Evolutionary conservation across 2,888 invertebrate genomes (phyloP), one percentile per base, ranked within the genome.

Genomic region (Koerneria pararmatus): DNA sequence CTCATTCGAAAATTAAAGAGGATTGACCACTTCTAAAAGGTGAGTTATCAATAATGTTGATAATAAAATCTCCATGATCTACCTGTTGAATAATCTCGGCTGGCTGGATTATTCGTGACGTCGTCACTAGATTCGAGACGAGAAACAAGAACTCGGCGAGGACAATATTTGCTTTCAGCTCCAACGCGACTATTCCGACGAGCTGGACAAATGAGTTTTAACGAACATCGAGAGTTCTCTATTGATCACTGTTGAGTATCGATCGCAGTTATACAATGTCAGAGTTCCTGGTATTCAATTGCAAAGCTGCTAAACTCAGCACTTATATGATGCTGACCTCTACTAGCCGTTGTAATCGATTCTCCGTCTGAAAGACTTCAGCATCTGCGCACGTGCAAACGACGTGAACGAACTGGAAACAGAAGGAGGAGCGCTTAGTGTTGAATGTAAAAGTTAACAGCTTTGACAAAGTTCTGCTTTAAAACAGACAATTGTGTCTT

Each of bases 351-450:
- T 76, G 74, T 27, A 76, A 34, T 37, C 70, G 51, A 35, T 73
- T 60, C 53, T 72, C 73, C 8, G 66, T 11, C 19, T 66, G 64
- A 56, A 80, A 79, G 1, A 80, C 59, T 22, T 67, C 57, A 2
- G 76, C 73, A 64, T 80, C 80, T 3, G 77, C 75, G 65, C 78
- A 80, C 4, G 76, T 79, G 57, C 70, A 74, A 31, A 80, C 73
- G 6, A 80, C 78, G 58, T 80, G 76, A n/a, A 80, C 54, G 66
- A 80, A 80, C 69, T 77, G 57, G 19, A 61, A 22, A 49, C 31
- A 22, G 27, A 51, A 15, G n/a, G n/a, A n/a, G n/a, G n/a, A n/a
- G n/a, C n/a, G n/a, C n/a, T n/a, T n/a, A n/a, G n/a, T n/a, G n/a
- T n/a, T n/a, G n/a, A n/a, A n/a, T n/a, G n/a, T n/a, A n/a, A n/a